A percentile compares a stretch with the other conserved stretches of the same genome.
phyloP scores from a whole-genome alignment of 2,113 vertebrate species.

The Channa maculata region DNA sequence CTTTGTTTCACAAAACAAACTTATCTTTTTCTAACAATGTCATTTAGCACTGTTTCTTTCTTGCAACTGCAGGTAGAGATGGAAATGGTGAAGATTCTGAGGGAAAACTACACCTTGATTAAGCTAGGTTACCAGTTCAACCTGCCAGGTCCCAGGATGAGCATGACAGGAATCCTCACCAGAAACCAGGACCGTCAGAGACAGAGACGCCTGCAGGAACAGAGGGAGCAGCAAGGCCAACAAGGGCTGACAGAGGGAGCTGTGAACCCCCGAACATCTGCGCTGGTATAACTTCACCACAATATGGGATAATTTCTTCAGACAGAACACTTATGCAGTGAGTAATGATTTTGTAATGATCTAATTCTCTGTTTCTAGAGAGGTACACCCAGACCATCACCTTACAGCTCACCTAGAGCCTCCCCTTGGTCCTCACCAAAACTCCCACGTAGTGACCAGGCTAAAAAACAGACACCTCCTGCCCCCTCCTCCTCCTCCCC shows the following conservation, averaged over 20 bases:
- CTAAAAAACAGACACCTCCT: slow-evolving; percentile 76
- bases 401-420: slow-evolving; percentile 86
- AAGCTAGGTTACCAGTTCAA: slow-evolving; percentile 97
- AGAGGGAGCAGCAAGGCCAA: slow-evolving; percentile 86
- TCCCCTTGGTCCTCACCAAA: slow-evolving; percentile 92
- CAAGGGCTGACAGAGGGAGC: slow-evolving; percentile 60
- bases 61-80: slow-evolving; percentile 88
- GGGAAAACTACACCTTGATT: slow-evolving; percentile 91
- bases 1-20: background rate
- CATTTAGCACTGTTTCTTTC: background rate
- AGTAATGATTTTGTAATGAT: background rate
- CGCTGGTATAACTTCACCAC: slow-evolving; percentile 70
- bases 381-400: slow-evolving; percentile 88
- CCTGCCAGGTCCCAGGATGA: slow-evolving; percentile 95
- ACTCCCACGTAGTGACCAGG: slow-evolving; percentile 55
- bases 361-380: slow-evolving; percentile 58
- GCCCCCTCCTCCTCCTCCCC: slow-evolving; percentile 67
- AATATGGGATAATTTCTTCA: too few relatives aligned
- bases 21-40: background rate
- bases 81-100: slow-evolving; percentile 95
- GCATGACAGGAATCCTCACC: slow-evolving; percentile 95
- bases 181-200: slow-evolving; percentile 96
- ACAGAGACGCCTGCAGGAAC: slow-evolving; percentile 93
- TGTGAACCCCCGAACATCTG: slow-evolving; percentile 84
- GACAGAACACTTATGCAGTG: too few relatives aligned